Evolutionary conservation across 2,113 vertebrate species (phyloP).

Genomic region (Naja naja): DNA sequence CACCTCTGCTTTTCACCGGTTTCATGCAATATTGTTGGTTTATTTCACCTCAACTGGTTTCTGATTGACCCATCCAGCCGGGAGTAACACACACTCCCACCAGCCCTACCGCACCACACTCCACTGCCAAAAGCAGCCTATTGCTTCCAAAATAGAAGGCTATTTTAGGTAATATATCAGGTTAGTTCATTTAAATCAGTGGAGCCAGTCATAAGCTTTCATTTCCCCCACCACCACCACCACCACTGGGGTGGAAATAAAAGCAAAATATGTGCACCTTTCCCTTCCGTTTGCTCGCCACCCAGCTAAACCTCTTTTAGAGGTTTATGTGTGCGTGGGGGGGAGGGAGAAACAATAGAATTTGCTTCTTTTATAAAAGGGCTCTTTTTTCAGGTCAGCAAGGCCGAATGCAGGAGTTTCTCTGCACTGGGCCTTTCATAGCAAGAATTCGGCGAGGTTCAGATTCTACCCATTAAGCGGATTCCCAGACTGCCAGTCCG

Average conservation of each 20-base stretch:
- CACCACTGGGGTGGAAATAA: background rate
- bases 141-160: background rate
- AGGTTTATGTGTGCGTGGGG: background rate
- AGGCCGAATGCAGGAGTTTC: background rate
- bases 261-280: background rate
- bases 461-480: slow-evolving; percentile 14
- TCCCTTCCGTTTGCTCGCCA: too few relatives aligned
- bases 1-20: too few relatives aligned
- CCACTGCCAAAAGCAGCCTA: background rate
- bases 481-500: background rate
- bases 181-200: background rate
- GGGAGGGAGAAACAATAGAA: too few relatives aligned
- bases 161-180: too few relatives aligned
- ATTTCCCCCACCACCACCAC: fast-evolving
- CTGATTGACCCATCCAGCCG: background rate
- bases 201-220: background rate
- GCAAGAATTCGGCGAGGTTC: slow-evolving; percentile 1
- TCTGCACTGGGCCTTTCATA: slow-evolving; percentile 23
- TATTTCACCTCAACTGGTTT: background rate
- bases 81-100: background rate
- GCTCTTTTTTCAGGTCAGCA: background rate
- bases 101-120: background rate
- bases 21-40: background rate
- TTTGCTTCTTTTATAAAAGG: slow-evolving; percentile 23
- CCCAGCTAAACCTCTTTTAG: background rate